These are phyloP conservation scores for Drosophila setosimentum DNA, from an alignment of 2,888 invertebrate genomes.

Conservation along the genomic window DNA sequence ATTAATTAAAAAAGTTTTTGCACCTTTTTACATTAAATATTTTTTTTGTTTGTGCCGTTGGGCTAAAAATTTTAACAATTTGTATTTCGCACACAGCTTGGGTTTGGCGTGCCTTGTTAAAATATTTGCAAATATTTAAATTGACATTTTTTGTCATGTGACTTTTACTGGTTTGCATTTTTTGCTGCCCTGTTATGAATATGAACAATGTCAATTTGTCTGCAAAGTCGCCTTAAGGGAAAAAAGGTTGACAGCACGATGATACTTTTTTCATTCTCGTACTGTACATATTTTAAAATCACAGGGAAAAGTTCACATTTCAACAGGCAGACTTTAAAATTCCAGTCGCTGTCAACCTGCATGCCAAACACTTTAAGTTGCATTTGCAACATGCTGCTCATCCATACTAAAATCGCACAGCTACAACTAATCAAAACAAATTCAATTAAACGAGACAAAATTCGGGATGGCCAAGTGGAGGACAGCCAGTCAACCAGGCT, in stretches of 20 bases:
- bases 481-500: slow-evolving; percentile 2
- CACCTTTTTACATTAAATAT: slow-evolving; percentile 46
- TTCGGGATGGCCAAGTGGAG: slow-evolving; percentile 33
- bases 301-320: slow-evolving; percentile 13
- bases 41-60: slow-evolving; percentile 23
- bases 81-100: slow-evolving; percentile 73
- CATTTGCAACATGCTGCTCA: slow-evolving; percentile 58
- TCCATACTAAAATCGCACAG: too few relatives aligned
- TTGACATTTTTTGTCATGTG: slow-evolving; percentile 75
- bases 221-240: slow-evolving; percentile 55
- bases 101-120: slow-evolving; percentile 62
- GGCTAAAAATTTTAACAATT: slow-evolving; percentile 67
- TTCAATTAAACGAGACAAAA: slow-evolving; percentile 78
- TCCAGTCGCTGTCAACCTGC: slow-evolving; percentile 43
- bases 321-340: slow-evolving; percentile 58
- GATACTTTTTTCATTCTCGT: slow-evolving; percentile 4
- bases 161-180: slow-evolving; percentile 29
- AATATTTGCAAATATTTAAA: slow-evolving; percentile 83
- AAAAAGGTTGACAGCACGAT: slow-evolving; percentile 29
- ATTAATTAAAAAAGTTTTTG: slow-evolving; percentile 75
- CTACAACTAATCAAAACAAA: slow-evolving; percentile 81
- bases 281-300: slow-evolving; percentile 6
- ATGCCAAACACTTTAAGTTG: slow-evolving; percentile 63
- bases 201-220: slow-evolving; percentile 74
- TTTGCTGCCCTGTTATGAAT: slow-evolving; percentile 53